phyloP scores from a whole-genome alignment of 2,797 vertebrate species.

The Hephaestus fuliginosus region DNA sequence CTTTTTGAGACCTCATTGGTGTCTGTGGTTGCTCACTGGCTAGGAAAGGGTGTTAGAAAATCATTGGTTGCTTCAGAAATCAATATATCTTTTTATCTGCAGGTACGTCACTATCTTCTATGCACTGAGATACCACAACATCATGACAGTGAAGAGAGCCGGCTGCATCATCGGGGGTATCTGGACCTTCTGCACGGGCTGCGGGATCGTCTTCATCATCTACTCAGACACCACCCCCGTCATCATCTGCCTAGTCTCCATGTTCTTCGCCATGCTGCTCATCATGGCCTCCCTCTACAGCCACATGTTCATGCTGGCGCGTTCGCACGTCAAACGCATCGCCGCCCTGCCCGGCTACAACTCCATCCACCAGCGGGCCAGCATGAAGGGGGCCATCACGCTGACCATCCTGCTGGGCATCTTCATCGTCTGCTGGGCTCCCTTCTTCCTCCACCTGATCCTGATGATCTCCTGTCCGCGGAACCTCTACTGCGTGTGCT shows the following conservation, averaged over 20 bases:
- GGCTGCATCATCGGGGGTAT: slow-evolving; percentile 91
- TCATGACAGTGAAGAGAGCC: slow-evolving; percentile 93
- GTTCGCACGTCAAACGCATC: slow-evolving; percentile 94
- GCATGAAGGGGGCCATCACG: slow-evolving; percentile 96
- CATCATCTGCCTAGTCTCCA: slow-evolving; percentile 94
- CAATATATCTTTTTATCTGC: not conserved
- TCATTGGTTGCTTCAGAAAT: not conserved
- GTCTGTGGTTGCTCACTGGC: not conserved
- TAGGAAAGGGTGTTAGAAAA: slow-evolving; percentile 5
- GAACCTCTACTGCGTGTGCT: slow-evolving; percentile 95
- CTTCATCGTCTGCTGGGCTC: slow-evolving; percentile 97
- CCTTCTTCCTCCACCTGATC: slow-evolving; percentile 96
- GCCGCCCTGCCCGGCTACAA: slow-evolving; percentile 91
- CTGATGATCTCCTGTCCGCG: slow-evolving; percentile 97
- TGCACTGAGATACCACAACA: slow-evolving; percentile 96
- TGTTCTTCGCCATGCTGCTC: slow-evolving; percentile 96
- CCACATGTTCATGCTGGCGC: slow-evolving; percentile 98
- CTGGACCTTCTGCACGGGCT: slow-evolving; percentile 94
- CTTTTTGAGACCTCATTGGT: not conserved
- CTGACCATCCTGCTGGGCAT: slow-evolving; percentile 96
- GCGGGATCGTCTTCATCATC: slow-evolving; percentile 94
- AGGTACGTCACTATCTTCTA: slow-evolving; percentile 98
- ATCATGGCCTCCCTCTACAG: slow-evolving; percentile 98
- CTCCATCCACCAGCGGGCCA: slow-evolving; percentile 91
- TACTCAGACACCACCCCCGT: slow-evolving; percentile 94